These are phyloP conservation scores for Lytechinus pictus DNA, from an alignment of 35 echinoderm and acorn worm genomes.

Conservation along the genomic window DNA sequence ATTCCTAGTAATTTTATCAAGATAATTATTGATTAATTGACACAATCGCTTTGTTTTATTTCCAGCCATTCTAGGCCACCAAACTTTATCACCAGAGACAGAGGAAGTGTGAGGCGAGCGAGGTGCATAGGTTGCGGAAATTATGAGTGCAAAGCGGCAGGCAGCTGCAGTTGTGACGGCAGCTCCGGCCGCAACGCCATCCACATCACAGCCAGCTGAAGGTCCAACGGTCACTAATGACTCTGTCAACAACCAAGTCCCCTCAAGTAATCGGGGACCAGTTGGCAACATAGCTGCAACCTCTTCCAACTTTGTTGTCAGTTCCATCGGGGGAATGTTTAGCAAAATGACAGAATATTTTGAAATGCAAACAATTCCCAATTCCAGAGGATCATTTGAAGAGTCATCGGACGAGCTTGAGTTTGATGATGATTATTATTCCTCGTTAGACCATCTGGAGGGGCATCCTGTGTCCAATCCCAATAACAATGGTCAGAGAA, in stretches of 20 bases:
- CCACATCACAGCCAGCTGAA: not conserved
- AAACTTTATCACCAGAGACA: not conserved
- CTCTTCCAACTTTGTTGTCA: slow-evolving; percentile 25
- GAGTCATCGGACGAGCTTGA: not conserved
- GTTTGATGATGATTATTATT: not conserved
- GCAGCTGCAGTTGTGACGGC: slow-evolving; percentile 28
- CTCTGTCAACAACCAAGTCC: slow-evolving; percentile 6
- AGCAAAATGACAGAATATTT: slow-evolving; percentile 80
- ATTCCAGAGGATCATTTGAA: slow-evolving; percentile 42
- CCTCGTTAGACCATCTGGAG: not conserved
- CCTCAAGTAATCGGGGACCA: not conserved
- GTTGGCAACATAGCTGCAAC: slow-evolving; percentile 32
- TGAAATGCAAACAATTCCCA: slow-evolving; percentile 70
- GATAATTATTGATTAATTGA: not conserved
- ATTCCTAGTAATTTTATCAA: not conserved
- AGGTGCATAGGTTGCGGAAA: slow-evolving; percentile 12
- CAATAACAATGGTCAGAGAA: not conserved
- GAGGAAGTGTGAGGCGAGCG: slow-evolving; percentile 23
- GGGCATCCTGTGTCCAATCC: not conserved
- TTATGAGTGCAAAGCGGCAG: slow-evolving; percentile 13
- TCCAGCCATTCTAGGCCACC: slow-evolving; percentile 31
- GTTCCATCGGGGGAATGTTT: slow-evolving; percentile 41
- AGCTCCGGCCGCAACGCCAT: not conserved
- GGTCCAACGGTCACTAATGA: not conserved
- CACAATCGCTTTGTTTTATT: not conserved